Conservation (phyloP, 2,888 invertebrate genomes). For the Chaetogeoica ovagalla region DNA sequence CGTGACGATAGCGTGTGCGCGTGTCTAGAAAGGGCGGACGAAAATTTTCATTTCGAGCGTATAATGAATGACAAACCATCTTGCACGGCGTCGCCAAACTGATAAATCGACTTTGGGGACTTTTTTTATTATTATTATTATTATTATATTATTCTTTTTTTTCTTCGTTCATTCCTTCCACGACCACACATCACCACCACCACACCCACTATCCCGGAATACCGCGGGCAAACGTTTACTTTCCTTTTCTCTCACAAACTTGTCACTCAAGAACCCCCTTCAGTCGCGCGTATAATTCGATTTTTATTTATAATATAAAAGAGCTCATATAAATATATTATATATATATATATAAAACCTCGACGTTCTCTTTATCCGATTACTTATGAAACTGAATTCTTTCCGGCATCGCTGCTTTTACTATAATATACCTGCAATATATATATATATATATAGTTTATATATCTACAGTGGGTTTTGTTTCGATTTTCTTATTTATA, state of each 20-base stretch:
- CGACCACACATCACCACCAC: not conserved
- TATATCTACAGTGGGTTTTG: constrained; percentile 1
- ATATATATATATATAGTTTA: constrained; percentile 9
- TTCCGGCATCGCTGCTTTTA: not conserved
- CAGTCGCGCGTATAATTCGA: constrained; percentile 49
- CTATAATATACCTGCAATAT: too few relatives aligned
- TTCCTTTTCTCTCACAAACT: constrained; percentile 33
- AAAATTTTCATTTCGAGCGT: constrained; percentile 29
- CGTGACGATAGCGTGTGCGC: not conserved
- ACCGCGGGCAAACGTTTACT: constrained; percentile 42
- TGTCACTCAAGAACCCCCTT: constrained; percentile 49
- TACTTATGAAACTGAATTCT: constrained; percentile 38
- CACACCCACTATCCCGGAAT: not conserved
- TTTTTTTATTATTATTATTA: not conserved
- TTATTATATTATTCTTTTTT: not conserved
- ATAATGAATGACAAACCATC: constrained; percentile 44
- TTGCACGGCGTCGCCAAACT: constrained; percentile 24
- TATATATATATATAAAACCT: constrained; percentile 37
- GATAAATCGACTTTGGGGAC: constrained; percentile 50
- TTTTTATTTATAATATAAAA: constrained; percentile 43
- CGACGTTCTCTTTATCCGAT: constrained; percentile 42
- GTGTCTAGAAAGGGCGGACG: not conserved
- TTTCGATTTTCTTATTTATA: constrained; percentile 13
- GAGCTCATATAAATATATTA: not conserved
- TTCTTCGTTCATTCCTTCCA: not conserved